Conservation (phyloP, 1,140 invertebrate species). For the Epicauta chinensis region DNA sequence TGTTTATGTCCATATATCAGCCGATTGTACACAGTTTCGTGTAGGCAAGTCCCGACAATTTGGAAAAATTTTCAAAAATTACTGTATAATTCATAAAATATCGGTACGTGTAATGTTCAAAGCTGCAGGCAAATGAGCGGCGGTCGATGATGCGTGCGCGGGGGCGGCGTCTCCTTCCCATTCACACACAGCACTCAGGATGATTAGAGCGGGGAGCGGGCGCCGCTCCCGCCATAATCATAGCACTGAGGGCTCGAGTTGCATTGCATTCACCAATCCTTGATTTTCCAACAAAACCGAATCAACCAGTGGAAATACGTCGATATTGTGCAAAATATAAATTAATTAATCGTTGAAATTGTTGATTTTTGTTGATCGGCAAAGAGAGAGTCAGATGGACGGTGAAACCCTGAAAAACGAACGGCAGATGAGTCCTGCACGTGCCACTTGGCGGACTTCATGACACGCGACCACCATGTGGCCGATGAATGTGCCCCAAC, state of each 20-base stretch:
- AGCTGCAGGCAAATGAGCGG: slow-evolving; percentile 18
- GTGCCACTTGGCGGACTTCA: slow-evolving; percentile 49
- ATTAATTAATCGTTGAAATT: neutral
- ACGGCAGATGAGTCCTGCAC: slow-evolving; percentile 34
- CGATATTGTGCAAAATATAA: slow-evolving; percentile 8
- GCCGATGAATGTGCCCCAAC: slow-evolving; percentile 23
- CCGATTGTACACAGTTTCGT: too few species aligned
- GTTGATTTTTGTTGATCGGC: neutral
- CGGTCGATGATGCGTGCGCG: slow-evolving; percentile 16
- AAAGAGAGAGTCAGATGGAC: slow-evolving; percentile 15
- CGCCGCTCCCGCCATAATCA: slow-evolving; percentile 47
- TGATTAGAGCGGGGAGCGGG: slow-evolving; percentile 47
- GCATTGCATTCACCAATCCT: neutral
- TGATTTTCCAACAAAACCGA: too few species aligned
- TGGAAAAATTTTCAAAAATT: too few species aligned
- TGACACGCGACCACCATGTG: slow-evolving; percentile 51
- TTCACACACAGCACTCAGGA: slow-evolving; percentile 9
- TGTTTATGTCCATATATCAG: slow-evolving; percentile 1
- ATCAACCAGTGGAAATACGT: slow-evolving; percentile 29
- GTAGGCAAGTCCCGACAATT: too few species aligned
- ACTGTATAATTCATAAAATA: neutral
- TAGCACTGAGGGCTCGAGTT: slow-evolving; percentile 37
- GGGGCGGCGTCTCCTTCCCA: slow-evolving; percentile 10
- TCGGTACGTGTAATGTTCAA: slow-evolving; percentile 12
- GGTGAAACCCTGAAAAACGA: slow-evolving; percentile 22